Conservation (phyloP, 2,113 vertebrate species). For the Diadophis punctatus region DNA sequence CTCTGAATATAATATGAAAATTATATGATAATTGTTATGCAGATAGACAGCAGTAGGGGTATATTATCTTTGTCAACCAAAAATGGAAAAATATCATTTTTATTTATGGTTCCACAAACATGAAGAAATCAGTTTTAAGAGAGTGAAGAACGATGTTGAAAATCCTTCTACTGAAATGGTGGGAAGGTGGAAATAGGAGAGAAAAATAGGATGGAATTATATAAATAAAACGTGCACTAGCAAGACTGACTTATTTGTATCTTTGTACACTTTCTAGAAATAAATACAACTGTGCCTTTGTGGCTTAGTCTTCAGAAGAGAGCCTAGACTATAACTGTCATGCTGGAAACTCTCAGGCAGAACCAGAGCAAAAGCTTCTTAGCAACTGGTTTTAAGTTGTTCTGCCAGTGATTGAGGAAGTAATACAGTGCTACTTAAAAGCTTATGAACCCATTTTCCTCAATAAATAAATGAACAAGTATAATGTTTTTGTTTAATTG, state of each 20-base stretch:
- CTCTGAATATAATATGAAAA: background rate
- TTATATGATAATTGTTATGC: background rate
- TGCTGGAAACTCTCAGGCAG: background rate
- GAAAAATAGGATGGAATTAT: background rate
- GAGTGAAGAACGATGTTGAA: background rate
- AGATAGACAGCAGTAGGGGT: background rate
- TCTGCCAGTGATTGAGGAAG: background rate
- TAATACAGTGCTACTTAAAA: background rate
- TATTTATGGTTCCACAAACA: background rate
- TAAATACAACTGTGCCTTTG: background rate
- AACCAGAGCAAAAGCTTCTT: background rate
- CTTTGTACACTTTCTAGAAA: background rate
- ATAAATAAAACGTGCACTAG: background rate
- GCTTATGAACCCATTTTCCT: background rate
- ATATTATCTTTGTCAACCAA: background rate
- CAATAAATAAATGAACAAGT: background rate
- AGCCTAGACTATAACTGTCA: background rate
- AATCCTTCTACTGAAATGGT: background rate
- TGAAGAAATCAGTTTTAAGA: background rate
- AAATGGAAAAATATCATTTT: background rate
- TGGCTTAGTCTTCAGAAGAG: background rate
- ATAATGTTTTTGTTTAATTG: background rate
- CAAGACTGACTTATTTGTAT: background rate
- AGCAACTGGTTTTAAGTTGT: background rate
- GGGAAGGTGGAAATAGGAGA: background rate